A percentile compares a stretch with the other conserved stretches of the same genome.
phyloP scores from a whole-genome alignment of 2,113 vertebrate species.

The Orientallactaga bullata region DNA sequence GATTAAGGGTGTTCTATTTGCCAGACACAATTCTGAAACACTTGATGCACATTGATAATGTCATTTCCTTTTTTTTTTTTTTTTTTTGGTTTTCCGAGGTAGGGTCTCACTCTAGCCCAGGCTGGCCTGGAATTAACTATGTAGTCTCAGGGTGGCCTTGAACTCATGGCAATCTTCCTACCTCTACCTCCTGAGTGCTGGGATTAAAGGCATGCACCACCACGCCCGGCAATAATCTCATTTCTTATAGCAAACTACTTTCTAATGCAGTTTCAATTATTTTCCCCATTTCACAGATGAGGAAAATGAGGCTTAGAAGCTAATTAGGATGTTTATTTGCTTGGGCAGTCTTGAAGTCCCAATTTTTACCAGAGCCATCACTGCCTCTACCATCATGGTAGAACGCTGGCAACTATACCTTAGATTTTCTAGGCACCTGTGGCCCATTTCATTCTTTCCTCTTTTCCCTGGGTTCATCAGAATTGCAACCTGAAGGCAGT shows the following conservation, averaged over 20 bases:
- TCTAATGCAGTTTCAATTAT: conserved; percentile 9
- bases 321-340: background rate
- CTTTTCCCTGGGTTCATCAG: background rate
- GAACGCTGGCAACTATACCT: background rate
- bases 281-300: conserved; percentile 55
- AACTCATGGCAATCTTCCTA: no score
- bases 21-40: conserved; percentile 32
- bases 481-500: conserved; percentile 45
- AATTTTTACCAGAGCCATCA: background rate
- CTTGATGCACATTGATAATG: background rate
- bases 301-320: conserved; percentile 40
- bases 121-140: no score
- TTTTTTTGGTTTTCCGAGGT: no score
- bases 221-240: no score
- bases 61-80: no score
- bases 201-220: no score
- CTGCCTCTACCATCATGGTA: background rate
- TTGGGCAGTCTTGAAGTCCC: conserved; percentile 1
- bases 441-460: conserved; percentile 18
- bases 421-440: conserved; percentile 27
- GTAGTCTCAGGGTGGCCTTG: no score
- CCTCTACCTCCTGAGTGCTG: no score
- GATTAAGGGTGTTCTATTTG: background rate
- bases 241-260: conserved; percentile 1
- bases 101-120: no score